A percentile compares a stretch with the other conserved stretches of the same genome.
phyloP scores from a whole-genome alignment of 2,888 invertebrate genomes.

The Cinara cedri region DNA sequence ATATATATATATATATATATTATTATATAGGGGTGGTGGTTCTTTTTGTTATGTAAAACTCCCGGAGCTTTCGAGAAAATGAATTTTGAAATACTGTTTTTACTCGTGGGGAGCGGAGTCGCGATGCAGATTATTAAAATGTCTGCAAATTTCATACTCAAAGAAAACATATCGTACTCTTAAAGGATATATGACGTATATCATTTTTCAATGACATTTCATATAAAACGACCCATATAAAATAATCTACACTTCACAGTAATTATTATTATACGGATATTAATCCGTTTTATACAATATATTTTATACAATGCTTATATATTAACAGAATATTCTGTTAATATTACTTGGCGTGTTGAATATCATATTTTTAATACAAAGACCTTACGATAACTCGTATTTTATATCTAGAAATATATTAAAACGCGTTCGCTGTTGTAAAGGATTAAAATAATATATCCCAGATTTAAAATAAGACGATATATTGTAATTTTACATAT shows the following conservation, averaged over 20 bases:
- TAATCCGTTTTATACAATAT: neutral
- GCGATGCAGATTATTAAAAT: neutral
- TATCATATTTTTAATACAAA: too few species aligned
- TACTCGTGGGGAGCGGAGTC: neutral
- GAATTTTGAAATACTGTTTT: constrained; percentile 32
- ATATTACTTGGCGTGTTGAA: neutral
- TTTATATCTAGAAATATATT: too few species aligned
- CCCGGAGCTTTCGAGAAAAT: constrained; percentile 47
- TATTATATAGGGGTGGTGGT: constrained; percentile 6
- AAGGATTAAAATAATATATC: too few species aligned
- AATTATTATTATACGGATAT: neutral
- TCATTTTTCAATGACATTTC: neutral
- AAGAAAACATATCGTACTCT: neutral
- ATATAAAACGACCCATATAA: neutral
- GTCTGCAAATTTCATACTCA: neutral
- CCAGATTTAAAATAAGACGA: too few species aligned
- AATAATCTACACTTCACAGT: neutral
- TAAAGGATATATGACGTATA: neutral
- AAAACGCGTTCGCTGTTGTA: too few species aligned
- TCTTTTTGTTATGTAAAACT: constrained; percentile 42
- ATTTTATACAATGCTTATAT: neutral
- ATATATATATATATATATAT: too few species aligned
- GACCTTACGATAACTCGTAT: too few species aligned
- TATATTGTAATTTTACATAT: too few species aligned
- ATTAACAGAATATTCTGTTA: too few species aligned